Evolutionary conservation across 2,888 invertebrate species (phyloP), one percentile per base, ranked within the genome.

Genomic region (Cybosia mesomella): DNA sequence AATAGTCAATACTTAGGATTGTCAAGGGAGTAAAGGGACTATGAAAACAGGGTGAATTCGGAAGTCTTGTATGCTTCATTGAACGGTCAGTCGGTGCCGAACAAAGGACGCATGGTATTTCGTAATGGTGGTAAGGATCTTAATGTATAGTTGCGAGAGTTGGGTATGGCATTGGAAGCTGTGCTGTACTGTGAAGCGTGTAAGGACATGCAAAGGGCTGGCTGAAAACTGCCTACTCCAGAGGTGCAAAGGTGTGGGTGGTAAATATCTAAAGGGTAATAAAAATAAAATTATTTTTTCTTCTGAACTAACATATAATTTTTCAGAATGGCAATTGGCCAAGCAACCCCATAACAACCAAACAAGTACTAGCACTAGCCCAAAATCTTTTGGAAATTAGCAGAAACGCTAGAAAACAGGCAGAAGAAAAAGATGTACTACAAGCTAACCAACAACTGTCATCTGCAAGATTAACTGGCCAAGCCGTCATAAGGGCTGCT

Each of bases 291-390:
- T n/a, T n/a, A n/a, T n/a, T n/a, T n/a, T n/a, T n/a, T 8, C 10
- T 59, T 59, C 22, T 39, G 21, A 9, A 39, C 18, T 18, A 10
- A 1, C 8, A 1, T 21, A n/a, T 53, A 1, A 8, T 28, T 71
- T 89, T 90, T 49, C 84, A 95, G 95, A 91, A 58, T 70, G 92
- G 91, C 24, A 90, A 86, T 72, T 97, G 97, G 96, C 89, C 95
- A 2, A 95, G 95, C 70, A 95, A 95, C 76, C 94, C 96, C 0
- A 93, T 95, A 0, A 94, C 95, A 7, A 96, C 97, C 80, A 89
- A 95, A 70, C 96, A 96, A 84, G 96, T 97, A 0, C 88, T 97
- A 18, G 90, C 95, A 64, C 86, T 97, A 11, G 96, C 96, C 55
- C 87, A 91, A 24, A 93, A 95, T 63, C 89, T 97, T 24, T 95